A percentile compares a stretch with the other conserved stretches of the same genome.
These are phyloP conservation scores for Drosophila saltans DNA, from an alignment of 1,140 invertebrate genomes.

Conservation along the genomic window DNA sequence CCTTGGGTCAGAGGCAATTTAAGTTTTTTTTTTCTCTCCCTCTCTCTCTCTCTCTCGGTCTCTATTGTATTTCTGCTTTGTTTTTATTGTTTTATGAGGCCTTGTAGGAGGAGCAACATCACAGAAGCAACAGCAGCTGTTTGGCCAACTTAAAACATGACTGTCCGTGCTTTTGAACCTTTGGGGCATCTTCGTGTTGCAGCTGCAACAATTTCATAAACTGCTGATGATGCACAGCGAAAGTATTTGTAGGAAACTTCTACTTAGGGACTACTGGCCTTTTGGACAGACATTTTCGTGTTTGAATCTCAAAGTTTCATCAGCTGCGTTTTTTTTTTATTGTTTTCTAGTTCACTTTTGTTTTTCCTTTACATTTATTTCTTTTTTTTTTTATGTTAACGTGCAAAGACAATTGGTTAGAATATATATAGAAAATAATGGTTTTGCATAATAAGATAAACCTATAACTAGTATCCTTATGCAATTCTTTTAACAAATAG, in stretches of 20 bases:
- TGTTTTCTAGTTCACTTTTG: background rate
- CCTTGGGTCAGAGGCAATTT: background rate
- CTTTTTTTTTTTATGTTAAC: background rate
- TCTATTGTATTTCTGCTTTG: background rate
- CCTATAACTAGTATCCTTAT: no score
- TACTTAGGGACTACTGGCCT: background rate
- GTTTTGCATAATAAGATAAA: no score
- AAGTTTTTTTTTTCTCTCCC: background rate
- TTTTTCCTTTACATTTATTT: background rate
- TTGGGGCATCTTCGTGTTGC: constrained; percentile 53
- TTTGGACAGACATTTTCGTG: background rate
- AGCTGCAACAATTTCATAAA: constrained; percentile 64
- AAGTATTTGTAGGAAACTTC: constrained; percentile 37
- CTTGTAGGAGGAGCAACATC: constrained; percentile 37
- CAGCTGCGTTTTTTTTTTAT: constrained; percentile 1
- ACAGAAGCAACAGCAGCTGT: constrained; percentile 24
- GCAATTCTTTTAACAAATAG: no score
- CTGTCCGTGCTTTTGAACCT: constrained; percentile 9
- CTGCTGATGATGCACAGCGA: constrained; percentile 56
- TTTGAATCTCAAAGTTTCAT: background rate
- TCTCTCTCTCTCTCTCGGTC: background rate
- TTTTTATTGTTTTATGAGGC: constrained; percentile 58
- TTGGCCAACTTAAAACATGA: constrained; percentile 44
- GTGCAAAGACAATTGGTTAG: background rate
- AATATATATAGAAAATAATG: no score